phyloP scores from a whole-genome alignment of 2,113 vertebrate species.

The Gasterosteus nipponicus region DNA sequence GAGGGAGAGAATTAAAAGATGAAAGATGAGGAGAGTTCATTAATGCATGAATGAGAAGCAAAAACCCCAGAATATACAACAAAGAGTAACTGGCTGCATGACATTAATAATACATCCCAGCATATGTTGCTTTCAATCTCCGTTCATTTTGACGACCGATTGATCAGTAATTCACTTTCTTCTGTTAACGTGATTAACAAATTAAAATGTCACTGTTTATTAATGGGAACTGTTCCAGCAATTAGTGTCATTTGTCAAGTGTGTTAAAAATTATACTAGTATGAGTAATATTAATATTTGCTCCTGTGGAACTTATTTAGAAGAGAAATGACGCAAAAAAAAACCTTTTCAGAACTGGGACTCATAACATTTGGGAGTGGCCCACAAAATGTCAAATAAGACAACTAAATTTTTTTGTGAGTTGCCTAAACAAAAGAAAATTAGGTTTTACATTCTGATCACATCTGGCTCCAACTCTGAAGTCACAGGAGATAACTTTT shows the following conservation, averaged over 20 bases:
- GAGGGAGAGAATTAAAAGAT: slow-evolving; percentile 55
- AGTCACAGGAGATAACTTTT: background rate
- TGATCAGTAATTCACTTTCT: slow-evolving; percentile 46
- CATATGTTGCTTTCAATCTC: slow-evolving; percentile 38
- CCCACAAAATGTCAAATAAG: no score
- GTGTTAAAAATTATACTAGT: background rate
- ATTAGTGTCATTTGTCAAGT: slow-evolving; percentile 19
- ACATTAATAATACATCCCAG: slow-evolving; percentile 43
- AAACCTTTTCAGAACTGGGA: background rate
- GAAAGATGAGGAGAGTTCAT: slow-evolving; percentile 50
- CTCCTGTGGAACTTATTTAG: background rate
- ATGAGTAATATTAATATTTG: background rate
- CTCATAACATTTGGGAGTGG: background rate
- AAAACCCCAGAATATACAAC: slow-evolving; percentile 34
- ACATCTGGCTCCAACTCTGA: background rate
- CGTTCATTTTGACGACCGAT: slow-evolving; percentile 60
- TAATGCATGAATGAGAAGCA: slow-evolving; percentile 33
- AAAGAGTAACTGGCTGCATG: slow-evolving; percentile 26
- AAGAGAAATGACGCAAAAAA: no score
- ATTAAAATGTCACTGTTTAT: slow-evolving; percentile 49
- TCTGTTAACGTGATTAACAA: slow-evolving; percentile 26
- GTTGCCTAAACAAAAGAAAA: background rate
- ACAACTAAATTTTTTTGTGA: background rate
- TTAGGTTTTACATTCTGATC: background rate
- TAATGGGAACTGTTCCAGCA: slow-evolving; percentile 30